Evolutionary conservation across 2,797 vertebrate genomes (phyloP).

Genomic region (Ceryle rudis): DNA sequence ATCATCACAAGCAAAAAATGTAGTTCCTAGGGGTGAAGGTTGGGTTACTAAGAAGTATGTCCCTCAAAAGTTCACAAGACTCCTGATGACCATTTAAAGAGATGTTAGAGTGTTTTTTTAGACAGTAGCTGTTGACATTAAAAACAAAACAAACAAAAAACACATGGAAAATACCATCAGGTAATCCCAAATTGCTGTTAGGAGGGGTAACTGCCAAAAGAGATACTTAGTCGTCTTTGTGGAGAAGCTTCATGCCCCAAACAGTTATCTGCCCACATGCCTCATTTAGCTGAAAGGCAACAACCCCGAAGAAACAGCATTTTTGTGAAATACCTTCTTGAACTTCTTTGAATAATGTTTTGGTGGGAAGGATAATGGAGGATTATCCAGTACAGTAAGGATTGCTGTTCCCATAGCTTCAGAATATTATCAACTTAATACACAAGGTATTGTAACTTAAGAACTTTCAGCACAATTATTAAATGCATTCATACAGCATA

Average conservation of each 20-base stretch:
- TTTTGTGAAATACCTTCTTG: neutral
- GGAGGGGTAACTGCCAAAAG: neutral
- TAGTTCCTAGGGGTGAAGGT: neutral
- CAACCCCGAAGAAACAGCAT: neutral
- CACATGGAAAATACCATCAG: neutral
- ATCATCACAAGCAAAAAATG: neutral
- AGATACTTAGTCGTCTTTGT: slow-evolving; percentile 12
- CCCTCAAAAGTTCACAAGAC: neutral
- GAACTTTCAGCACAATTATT: neutral
- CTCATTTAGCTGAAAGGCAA: slow-evolving; percentile 51
- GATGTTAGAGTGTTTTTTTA: neutral
- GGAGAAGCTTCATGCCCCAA: slow-evolving; percentile 2
- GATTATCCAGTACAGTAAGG: neutral
- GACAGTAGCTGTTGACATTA: neutral
- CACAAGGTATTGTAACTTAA: neutral
- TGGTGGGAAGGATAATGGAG: neutral
- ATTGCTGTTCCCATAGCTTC: neutral
- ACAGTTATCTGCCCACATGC: slow-evolving; percentile 37
- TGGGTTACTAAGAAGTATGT: accelerated
- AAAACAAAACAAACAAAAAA: neutral
- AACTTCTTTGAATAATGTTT: neutral
- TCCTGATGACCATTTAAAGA: neutral
- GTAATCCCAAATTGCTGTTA: neutral
- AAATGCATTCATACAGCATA: neutral
- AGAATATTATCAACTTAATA: neutral